These are phyloP conservation scores for Drosophila robusta DNA, from an alignment of 2,888 invertebrate genomes.

Conservation along the genomic window DNA sequence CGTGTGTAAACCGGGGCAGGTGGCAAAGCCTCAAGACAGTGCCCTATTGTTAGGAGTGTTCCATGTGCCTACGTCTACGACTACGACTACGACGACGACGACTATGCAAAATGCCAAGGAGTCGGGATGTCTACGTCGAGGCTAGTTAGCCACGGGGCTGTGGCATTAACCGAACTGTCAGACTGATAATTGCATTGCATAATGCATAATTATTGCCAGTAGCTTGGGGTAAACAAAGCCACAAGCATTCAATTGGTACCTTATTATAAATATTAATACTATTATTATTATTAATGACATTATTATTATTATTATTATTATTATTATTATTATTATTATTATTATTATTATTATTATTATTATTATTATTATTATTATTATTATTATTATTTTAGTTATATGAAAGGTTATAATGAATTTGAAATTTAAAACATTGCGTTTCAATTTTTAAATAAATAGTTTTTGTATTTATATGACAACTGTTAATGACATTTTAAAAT, in stretches of 20 bases:
- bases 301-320: background rate
- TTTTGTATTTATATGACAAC: too few species aligned
- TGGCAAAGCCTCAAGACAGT: conserved; percentile 49
- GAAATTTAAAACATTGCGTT: too few species aligned
- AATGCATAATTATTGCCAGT: conserved; percentile 66
- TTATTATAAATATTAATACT: background rate
- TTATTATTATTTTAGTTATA: too few species aligned
- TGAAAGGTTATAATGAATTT: too few species aligned
- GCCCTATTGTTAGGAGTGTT: conserved; percentile 11
- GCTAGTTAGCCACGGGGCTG: conserved; percentile 43
- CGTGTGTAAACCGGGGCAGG: conserved; percentile 74
- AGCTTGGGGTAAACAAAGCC: conserved; percentile 26
- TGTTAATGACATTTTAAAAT: too few species aligned
- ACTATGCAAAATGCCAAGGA: conserved; percentile 37
- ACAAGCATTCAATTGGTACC: conserved; percentile 36
- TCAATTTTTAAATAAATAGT: too few species aligned
- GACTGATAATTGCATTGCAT: conserved; percentile 75
- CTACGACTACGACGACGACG: background rate
- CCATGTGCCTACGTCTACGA: background rate
- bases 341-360: background rate
- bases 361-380: background rate
- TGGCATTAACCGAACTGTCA: conserved; percentile 75
- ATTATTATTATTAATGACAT: background rate
- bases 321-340: background rate
- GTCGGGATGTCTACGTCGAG: conserved; percentile 13